A percentile compares a stretch with the other conserved stretches of the same genome.
Evolutionary conservation across 2,113 vertebrate species (phyloP).

Genomic region (Rattus norvegicus): DNA sequence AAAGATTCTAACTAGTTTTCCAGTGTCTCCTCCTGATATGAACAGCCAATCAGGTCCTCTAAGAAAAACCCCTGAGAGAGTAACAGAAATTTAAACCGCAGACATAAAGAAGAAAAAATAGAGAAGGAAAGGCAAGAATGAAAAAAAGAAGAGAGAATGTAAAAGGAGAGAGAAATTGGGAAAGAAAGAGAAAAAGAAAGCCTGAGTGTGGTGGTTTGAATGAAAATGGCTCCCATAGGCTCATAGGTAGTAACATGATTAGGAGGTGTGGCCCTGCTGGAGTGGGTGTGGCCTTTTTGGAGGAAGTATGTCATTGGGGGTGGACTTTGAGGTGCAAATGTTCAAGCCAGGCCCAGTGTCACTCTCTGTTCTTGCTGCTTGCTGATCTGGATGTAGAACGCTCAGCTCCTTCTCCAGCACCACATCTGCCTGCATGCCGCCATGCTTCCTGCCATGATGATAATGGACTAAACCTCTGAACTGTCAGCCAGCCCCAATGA

Average conservation of each 20-base stretch:
- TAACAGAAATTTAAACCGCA: neutral
- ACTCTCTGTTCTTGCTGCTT: neutral
- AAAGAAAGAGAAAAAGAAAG: neutral
- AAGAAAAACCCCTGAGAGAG: neutral
- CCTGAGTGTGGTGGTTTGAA: neutral
- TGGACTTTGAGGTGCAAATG: neutral
- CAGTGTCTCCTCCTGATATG: neutral
- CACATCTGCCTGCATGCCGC: neutral
- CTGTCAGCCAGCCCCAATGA: neutral
- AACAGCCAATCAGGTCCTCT: neutral
- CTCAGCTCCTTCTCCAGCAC: neutral
- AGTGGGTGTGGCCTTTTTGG: neutral
- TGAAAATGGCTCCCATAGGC: neutral
- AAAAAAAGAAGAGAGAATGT: no score
- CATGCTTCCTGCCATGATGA: neutral
- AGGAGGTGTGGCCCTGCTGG: neutral
- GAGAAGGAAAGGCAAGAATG: neutral
- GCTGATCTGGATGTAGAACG: neutral
- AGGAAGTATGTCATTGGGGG: neutral
- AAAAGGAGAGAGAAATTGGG: neutral
- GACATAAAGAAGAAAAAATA: neutral
- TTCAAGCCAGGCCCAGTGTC: neutral
- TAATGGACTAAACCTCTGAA: neutral
- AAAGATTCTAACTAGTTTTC: neutral
- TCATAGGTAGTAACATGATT: neutral